Percentiles rank a stretch among this genome's conserved stretches.
phyloP scores from a whole-genome alignment of 1,140 invertebrate species.

The Anastrepha ludens region DNA sequence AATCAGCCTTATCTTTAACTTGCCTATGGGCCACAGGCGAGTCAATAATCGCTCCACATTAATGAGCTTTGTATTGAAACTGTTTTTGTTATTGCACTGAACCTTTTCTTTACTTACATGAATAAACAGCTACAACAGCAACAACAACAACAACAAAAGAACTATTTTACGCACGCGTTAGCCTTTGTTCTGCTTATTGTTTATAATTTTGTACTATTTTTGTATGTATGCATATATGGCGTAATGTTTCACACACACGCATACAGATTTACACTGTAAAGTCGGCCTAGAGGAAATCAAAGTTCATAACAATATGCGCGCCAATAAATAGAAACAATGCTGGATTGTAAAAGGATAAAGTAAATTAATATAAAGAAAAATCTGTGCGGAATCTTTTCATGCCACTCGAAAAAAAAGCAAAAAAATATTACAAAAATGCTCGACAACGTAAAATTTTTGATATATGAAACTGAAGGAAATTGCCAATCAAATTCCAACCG shows the following conservation, averaged over 20 bases:
- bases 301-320: background rate
- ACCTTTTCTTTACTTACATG: background rate
- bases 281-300: background rate
- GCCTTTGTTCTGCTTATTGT: constrained; percentile 3
- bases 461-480: background rate
- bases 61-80: too few relatives aligned
- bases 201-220: constrained; percentile 5
- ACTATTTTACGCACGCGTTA: background rate
- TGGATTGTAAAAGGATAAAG: background rate
- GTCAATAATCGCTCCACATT: too few relatives aligned
- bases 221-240: background rate
- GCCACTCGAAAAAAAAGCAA: background rate
- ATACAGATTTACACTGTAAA: background rate
- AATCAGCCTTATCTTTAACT: background rate
- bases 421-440: background rate
- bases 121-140: background rate
- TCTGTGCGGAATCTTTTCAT: background rate
- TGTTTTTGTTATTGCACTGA: too few relatives aligned
- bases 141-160: background rate
- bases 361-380: background rate
- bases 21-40: too few relatives aligned
- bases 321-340: background rate
- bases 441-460: background rate
- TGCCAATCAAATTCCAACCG: background rate
- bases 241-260: background rate